These are phyloP conservation scores for Leucania comma DNA, from an alignment of 2,888 invertebrate species.

Conservation along the genomic window DNA sequence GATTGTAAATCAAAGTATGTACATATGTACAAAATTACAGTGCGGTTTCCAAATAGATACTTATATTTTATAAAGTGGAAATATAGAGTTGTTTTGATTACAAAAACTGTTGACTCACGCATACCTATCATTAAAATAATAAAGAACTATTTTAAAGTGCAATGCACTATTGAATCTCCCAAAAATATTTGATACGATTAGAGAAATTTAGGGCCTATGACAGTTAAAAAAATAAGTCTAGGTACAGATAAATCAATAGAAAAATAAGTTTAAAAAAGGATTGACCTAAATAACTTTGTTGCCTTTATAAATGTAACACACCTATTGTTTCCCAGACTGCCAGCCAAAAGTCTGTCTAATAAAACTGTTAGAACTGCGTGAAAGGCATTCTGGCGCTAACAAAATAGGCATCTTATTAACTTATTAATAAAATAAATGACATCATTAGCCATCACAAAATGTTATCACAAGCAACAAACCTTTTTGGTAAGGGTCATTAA, in stretches of 20 bases:
- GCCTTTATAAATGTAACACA: background rate
- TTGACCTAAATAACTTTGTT: too few species aligned
- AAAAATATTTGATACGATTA: background rate
- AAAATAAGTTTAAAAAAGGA: too few species aligned
- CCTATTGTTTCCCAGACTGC: slow-evolving; percentile 24
- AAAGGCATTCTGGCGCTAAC: slow-evolving; percentile 33
- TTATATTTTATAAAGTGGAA: background rate
- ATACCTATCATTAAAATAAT: too few species aligned
- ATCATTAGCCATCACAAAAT: slow-evolving; percentile 29
- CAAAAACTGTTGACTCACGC: too few species aligned
- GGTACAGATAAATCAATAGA: too few species aligned
- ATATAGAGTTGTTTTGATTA: background rate
- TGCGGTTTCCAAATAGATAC: background rate
- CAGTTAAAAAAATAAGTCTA: too few species aligned
- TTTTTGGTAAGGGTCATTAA: too few species aligned
- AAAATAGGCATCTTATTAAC: slow-evolving; percentile 35
- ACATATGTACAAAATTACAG: background rate
- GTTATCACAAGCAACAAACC: slow-evolving; percentile 38
- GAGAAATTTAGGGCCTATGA: background rate
- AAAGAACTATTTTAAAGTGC: too few species aligned
- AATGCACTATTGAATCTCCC: background rate
- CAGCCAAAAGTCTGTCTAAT: slow-evolving; percentile 31
- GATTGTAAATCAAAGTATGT: slow-evolving; percentile 13
- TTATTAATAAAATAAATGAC: slow-evolving; percentile 20
- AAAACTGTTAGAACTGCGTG: slow-evolving; percentile 19